Evolutionary conservation across 2,113 vertebrate species (phyloP), one percentile per base, ranked within the genome.

Genomic region (Puntigrus tetrazona): DNA sequence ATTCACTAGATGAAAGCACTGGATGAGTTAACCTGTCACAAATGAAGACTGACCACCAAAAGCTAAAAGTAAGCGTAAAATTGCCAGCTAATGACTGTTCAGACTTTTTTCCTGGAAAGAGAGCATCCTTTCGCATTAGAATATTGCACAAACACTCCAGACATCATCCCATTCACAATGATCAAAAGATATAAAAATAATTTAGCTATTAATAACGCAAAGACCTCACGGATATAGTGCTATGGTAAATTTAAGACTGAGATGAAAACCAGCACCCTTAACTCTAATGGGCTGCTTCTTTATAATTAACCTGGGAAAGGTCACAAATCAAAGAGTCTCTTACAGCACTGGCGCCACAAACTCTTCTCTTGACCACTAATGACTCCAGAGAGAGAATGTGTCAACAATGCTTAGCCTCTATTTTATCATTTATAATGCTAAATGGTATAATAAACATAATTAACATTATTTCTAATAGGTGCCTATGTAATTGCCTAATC

Each of bases 241-340:
- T 50, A 78, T 4, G 79, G 34, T 82, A 22, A 84, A 76, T 69
- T 72, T 63, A 82, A 27, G 59, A 76, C 80, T 52, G 52, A 65
- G 81, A 86, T 75, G 73, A 63, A 88, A 84, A 78, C 65, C 84
- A 81, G 72, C 84, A 88, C 69, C 80, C 79, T 88, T 80, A 81
- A 65, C 63, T 85, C 81, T 87, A 89, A 87, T 89, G 84, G 78
- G 72, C 81, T 43, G 67, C 67, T 87, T 78, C 88, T 89, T 89
- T 87, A 85, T 89, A 89, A 89, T 89, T 89, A 89, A 87, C 84
- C 81, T 83, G 78, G 73, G 84, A 87, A 82, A 89, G 88, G 86
- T 84, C 84, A 86, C 83, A 84, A 88, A 87, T 88, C 84, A 86
- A 84, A 89, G 88, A 67, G 81, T 69, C 83, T 89, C 81, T 34